Evolutionary conservation across 2,113 vertebrate genomes (phyloP).

Genomic region (Chloropsis cyanopogon): DNA sequence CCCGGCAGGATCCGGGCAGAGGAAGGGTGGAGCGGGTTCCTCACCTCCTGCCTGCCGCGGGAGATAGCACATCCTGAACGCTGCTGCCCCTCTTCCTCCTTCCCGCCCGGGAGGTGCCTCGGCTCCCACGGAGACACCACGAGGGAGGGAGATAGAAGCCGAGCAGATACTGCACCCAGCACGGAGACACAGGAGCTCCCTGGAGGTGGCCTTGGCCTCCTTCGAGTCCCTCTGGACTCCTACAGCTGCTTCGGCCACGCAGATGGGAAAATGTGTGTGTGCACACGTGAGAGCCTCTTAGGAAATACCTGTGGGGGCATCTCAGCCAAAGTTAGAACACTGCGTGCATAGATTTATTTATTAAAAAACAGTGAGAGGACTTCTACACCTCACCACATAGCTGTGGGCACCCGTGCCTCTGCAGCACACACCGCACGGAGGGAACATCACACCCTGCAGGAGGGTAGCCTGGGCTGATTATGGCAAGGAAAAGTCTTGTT

Average conservation of each 20-base stretch:
- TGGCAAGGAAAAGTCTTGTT: background rate
- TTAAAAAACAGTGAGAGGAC: background rate
- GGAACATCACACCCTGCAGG: background rate
- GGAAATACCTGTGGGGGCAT: background rate
- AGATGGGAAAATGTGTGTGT: background rate
- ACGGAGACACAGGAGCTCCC: background rate
- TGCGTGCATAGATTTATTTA: fast-evolving
- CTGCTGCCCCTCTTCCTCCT: background rate
- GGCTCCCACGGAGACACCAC: fast-evolving
- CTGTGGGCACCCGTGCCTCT: background rate
- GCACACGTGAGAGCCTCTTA: background rate
- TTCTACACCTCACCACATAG: fast-evolving
- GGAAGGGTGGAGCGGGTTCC: slow-evolving; percentile 40
- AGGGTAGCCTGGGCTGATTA: background rate
- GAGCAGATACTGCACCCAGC: background rate
- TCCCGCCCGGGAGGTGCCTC: background rate
- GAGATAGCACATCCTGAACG: slow-evolving; percentile 14
- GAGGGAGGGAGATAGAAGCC: background rate
- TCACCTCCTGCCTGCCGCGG: background rate
- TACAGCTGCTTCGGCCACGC: slow-evolving; percentile 3
- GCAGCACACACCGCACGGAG: fast-evolving
- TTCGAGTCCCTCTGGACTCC: background rate
- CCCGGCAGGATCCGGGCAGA: background rate
- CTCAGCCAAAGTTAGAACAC: background rate
- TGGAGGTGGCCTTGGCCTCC: background rate